These are phyloP conservation scores for Apoda limacodes DNA, from an alignment of 2,888 invertebrate species.

Conservation along the genomic window DNA sequence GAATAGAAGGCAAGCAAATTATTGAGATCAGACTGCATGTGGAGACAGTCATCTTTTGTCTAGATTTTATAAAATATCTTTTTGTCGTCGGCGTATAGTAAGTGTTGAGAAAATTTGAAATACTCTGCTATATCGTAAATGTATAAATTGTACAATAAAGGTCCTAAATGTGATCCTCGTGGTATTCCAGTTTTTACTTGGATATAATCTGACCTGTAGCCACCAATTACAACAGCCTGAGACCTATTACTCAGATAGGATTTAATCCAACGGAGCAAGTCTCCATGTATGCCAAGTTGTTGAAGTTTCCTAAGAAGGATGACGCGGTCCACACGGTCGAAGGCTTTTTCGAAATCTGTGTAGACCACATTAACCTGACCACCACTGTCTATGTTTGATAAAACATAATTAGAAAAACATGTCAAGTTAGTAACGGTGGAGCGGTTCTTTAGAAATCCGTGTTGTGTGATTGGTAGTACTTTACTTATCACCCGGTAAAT, in stretches of 20 bases:
- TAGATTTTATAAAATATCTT: not conserved
- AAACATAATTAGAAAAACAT: slow-evolving; percentile 6
- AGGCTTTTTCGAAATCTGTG: slow-evolving; percentile 18
- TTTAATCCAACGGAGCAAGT: slow-evolving; percentile 13
- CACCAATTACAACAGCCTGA: slow-evolving; percentile 8
- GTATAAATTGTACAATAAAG: slow-evolving; percentile 4
- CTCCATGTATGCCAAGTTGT: slow-evolving; percentile 10
- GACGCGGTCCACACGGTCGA: slow-evolving; percentile 15
- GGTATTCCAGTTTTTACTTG: slow-evolving; percentile 1
- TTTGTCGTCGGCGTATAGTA: slow-evolving; percentile 8
- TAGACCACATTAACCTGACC: slow-evolving; percentile 12
- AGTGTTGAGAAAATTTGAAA: not conserved
- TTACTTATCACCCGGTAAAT: slow-evolving; percentile 1
- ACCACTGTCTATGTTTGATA: slow-evolving; percentile 10
- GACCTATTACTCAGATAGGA: slow-evolving; percentile 8
- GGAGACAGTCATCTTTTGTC: slow-evolving; percentile 1
- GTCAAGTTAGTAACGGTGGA: slow-evolving; percentile 10
- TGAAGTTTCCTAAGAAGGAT: slow-evolving; percentile 11
- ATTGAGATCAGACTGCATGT: slow-evolving; percentile 1
- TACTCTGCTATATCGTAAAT: slow-evolving; percentile 1
- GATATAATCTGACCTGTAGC: slow-evolving; percentile 2
- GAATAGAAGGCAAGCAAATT: not conserved
- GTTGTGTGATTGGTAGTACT: slow-evolving; percentile 5
- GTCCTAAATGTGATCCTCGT: slow-evolving; percentile 4
- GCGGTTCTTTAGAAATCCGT: slow-evolving; percentile 12